Evolutionary conservation across 2,888 invertebrate species (phyloP), one percentile per base, ranked within the genome.

Genomic region (Clanis bilineata): DNA sequence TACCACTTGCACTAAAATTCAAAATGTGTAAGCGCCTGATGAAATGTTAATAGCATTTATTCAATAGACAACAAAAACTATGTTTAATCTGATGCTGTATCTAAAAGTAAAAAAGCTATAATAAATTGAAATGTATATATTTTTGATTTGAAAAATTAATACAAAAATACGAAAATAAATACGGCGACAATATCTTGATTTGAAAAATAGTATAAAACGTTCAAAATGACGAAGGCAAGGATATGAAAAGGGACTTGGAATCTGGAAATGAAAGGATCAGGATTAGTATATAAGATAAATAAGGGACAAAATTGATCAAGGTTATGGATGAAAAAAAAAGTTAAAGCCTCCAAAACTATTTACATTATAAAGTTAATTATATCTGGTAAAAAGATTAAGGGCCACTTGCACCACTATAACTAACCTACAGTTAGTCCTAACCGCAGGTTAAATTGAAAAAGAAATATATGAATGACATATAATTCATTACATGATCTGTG

Each of bases 211-310:
- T 18, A 32, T 18, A 32, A 32, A 32, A 51, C 12, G 3, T 32
- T 51, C 32, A 51, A 4, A 4, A 4, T 15, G 28, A 3, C 28
- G 28, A 10, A 10, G 51, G 18, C 9, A 32, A 21, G 7, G 25
- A 7, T 47, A 25, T 15, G 28, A 51, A 15, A 10, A 54, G 54
- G 56, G 21, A 57, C 25, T 61, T 59, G 54, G 62, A 10, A 66
- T 65, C 70, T 70, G 70, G 18, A 70, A 69, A 65, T 22, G 43
- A 59, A 32, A 56, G 58, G 60, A 44, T 60, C 41, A 58, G 54
- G 43, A 44, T 10, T 41, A 21, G 28, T 10, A 55, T 41, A 23
- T 6, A 38, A 22, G 22, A 18, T 10, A 21, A 21, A 12, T 21
- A 21, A 39, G 39, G 3, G 12, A n/a, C n/a, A n/a, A n/a, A n/a